A percentile compares a stretch with the other conserved stretches of the same genome.
Evolutionary conservation across 1,140 invertebrate genomes (phyloP).

Genomic region (Monomorium pharaonis): DNA sequence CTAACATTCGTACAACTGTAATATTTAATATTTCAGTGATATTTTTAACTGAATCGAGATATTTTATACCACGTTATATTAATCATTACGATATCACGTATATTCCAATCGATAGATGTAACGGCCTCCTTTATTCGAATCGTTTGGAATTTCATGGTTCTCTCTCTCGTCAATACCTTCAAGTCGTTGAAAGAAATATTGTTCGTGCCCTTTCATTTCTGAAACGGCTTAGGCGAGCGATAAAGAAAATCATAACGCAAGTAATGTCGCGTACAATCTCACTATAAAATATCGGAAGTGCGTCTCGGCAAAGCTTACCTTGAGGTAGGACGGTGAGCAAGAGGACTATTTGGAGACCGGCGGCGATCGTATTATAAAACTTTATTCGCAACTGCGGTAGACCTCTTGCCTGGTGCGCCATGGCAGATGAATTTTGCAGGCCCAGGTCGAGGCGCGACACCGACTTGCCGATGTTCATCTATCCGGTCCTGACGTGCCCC

Average conservation of each 20-base stretch:
- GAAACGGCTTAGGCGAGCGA: conserved; percentile 12
- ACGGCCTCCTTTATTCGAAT: not conserved
- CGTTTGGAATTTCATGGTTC: not conserved
- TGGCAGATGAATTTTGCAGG: conserved; percentile 67
- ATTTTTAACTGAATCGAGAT: not conserved
- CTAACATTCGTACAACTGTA: not conserved
- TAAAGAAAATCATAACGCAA: conserved; percentile 44
- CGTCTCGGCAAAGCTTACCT: conserved; percentile 73
- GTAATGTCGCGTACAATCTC: conserved; percentile 35
- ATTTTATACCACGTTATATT: not conserved
- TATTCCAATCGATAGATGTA: not conserved
- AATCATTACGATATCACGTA: not conserved
- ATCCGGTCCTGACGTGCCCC: conserved; percentile 39
- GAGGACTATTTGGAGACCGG: conserved; percentile 74
- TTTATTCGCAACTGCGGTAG: conserved; percentile 68
- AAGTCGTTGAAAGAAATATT: conserved; percentile 23
- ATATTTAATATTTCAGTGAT: not conserved
- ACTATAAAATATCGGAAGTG: conserved; percentile 33
- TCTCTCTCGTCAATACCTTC: not conserved
- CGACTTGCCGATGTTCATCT: conserved; percentile 54
- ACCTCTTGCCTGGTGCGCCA: conserved; percentile 68
- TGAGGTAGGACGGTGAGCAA: conserved; percentile 79
- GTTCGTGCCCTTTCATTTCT: not conserved
- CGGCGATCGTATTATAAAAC: conserved; percentile 72
- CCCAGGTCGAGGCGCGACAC: conserved; percentile 48